These are phyloP conservation scores for Egretta garzetta DNA, from an alignment of 2,113 vertebrate genomes.

Conservation along the genomic window DNA sequence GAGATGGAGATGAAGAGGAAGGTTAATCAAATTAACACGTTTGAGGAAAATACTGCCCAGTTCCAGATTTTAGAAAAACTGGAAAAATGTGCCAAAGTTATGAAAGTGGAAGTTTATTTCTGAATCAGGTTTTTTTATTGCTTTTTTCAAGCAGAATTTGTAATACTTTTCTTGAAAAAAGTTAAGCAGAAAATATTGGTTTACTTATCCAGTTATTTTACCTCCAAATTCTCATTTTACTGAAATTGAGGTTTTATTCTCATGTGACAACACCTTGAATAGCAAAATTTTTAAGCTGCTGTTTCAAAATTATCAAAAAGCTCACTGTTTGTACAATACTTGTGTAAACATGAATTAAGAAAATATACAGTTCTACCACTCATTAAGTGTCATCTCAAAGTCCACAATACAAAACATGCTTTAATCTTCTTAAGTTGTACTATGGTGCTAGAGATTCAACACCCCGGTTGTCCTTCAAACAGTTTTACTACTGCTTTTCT, in stretches of 20 bases:
- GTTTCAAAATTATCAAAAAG: background rate
- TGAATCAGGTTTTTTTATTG: background rate
- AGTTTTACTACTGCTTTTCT: background rate
- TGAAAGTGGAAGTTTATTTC: background rate
- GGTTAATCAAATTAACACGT: background rate
- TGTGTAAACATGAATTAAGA: background rate
- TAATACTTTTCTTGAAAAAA: background rate
- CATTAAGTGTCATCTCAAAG: background rate
- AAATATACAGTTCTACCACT: background rate
- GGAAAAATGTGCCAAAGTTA: background rate
- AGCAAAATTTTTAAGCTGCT: background rate
- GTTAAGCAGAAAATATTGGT: background rate
- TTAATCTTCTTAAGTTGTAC: background rate
- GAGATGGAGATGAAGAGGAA: background rate
- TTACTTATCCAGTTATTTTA: background rate
- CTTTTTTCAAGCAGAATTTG: background rate
- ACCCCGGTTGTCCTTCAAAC: background rate
- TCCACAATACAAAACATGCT: background rate
- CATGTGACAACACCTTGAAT: background rate
- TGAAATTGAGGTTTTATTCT: background rate
- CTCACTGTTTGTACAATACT: background rate
- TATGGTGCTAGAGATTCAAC: background rate
- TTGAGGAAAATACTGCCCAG: fast-evolving
- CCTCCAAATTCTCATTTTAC: background rate
- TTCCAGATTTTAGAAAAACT: background rate